Evolutionary conservation across 1,140 invertebrate genomes (phyloP).

Genomic region (Drosophila malerkotliana): DNA sequence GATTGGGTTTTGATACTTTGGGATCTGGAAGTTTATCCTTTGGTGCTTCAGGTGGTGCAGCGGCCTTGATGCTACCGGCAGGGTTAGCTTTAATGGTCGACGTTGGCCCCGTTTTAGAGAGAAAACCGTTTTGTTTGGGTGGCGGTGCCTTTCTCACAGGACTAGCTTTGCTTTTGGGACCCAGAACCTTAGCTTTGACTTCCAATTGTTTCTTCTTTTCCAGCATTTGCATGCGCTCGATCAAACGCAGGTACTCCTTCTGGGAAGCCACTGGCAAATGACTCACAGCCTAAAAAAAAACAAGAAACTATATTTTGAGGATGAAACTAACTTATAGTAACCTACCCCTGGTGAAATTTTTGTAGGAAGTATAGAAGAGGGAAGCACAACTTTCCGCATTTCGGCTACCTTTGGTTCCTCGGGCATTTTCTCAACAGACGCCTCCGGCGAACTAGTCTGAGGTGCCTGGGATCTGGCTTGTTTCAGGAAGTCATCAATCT

Average conservation of each 20-base stretch:
- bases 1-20: constrained; percentile 1
- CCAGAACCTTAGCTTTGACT: constrained; percentile 1
- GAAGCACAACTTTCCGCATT: not conserved
- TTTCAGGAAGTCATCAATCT: constrained; percentile 74
- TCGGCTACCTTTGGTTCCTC: not conserved
- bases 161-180: not conserved
- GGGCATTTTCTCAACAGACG: not conserved
- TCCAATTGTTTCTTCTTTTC: constrained; percentile 60
- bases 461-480: constrained; percentile 61
- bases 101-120: not conserved
- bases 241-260: constrained; percentile 69
- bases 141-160: not conserved
- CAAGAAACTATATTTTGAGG: too few species aligned
- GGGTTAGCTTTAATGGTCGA: not conserved
- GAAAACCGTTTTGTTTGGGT: not conserved
- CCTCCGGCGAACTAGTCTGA: not conserved
- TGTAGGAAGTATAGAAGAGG: constrained; percentile 1
- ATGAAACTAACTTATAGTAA: not conserved
- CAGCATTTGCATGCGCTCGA: constrained; percentile 77
- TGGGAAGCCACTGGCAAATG: constrained; percentile 77
- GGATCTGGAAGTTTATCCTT: not conserved
- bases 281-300: constrained; percentile 65
- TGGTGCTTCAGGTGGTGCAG: not conserved
- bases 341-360: constrained; percentile 68
- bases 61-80: not conserved